Percentiles rank a stretch among this genome's conserved stretches.
Conservation (phyloP, 2,113 vertebrate genomes). For the Tonatia bakeri region DNA sequence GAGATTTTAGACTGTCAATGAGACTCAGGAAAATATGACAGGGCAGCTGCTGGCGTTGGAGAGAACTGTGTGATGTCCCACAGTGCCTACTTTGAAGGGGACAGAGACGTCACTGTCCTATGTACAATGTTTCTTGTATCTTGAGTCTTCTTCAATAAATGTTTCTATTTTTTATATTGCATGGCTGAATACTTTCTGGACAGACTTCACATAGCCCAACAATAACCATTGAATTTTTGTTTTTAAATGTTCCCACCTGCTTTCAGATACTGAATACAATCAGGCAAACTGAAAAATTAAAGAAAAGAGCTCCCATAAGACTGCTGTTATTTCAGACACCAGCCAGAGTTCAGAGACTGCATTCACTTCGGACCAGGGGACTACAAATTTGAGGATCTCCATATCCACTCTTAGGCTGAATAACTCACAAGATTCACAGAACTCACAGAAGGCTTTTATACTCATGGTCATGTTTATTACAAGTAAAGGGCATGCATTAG, state of each 20-base stretch:
- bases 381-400: background rate
- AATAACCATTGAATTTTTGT: background rate
- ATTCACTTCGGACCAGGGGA: background rate
- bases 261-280: background rate
- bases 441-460: background rate
- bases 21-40: too few species aligned
- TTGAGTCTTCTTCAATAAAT: too few species aligned
- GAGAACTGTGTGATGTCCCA: too few species aligned
- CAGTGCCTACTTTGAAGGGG: too few species aligned
- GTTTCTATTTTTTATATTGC: too few species aligned
- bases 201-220: too few species aligned
- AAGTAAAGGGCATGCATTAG: background rate
- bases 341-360: background rate
- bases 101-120: too few species aligned
- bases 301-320: background rate
- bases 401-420: too few species aligned
- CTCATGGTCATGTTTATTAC: background rate
- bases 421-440: background rate
- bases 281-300: background rate
- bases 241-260: background rate
- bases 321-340: background rate
- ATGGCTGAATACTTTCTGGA: too few species aligned
- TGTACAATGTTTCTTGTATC: too few species aligned
- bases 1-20: too few species aligned
- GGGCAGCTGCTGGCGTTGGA: too few species aligned